These are phyloP conservation scores for Myripristis jacobus DNA, from an alignment of 2,797 vertebrate species.

Conservation along the genomic window DNA sequence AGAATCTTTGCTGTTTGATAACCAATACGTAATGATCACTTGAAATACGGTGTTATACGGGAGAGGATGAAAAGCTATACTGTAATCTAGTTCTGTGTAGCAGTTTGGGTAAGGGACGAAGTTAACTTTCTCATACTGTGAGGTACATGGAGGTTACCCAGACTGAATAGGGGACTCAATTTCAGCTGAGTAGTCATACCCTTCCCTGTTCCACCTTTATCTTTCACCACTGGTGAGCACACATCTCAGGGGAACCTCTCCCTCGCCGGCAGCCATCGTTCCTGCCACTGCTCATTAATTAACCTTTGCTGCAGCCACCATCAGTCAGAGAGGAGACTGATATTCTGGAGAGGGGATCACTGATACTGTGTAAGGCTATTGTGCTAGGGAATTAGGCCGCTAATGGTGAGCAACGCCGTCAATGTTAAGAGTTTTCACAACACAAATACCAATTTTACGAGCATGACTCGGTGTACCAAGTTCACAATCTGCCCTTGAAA, in stretches of 20 bases:
- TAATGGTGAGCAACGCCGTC: constrained; percentile 49
- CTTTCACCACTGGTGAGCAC: constrained; percentile 56
- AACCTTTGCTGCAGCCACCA: constrained; percentile 75
- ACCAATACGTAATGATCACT: constrained; percentile 55
- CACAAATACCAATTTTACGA: constrained; percentile 32
- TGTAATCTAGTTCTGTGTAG: constrained; percentile 50
- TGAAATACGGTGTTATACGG: constrained; percentile 55
- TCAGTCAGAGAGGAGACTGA: constrained; percentile 62
- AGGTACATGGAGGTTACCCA: constrained; percentile 70
- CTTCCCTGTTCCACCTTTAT: constrained; percentile 70
- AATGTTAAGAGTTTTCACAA: constrained; percentile 48
- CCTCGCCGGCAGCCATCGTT: constrained; percentile 68
- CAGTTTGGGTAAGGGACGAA: constrained; percentile 52
- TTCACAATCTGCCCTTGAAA: constrained; percentile 43
- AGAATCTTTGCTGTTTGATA: constrained; percentile 65
- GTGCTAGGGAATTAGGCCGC: constrained; percentile 56
- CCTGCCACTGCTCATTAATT: constrained; percentile 78
- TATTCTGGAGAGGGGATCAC: constrained; percentile 59
- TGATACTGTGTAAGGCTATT: constrained; percentile 48
- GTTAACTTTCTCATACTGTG: constrained; percentile 57
- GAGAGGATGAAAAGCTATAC: constrained; percentile 54
- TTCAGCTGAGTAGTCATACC: constrained; percentile 73
- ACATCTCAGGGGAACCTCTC: constrained; percentile 68
- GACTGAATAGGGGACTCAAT: constrained; percentile 66
- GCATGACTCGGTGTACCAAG: background rate